A percentile compares a stretch with the other conserved stretches of the same genome.
Conservation (phyloP, 2,888 invertebrate species). For the Malacosoma neustria region DNA sequence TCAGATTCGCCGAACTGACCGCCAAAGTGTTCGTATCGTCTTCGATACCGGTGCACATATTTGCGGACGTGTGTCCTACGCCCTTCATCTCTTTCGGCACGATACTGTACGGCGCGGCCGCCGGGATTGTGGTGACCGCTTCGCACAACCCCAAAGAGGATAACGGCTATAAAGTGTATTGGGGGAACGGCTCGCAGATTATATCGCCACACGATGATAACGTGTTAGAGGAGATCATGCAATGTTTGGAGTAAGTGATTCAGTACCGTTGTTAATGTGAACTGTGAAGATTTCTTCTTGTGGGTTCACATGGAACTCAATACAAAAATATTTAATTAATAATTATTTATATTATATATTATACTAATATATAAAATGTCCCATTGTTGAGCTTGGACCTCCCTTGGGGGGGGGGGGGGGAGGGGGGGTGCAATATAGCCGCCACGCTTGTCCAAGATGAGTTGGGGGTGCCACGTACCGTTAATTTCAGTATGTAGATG, state of each 20-base stretch:
- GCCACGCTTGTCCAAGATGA: not conserved
- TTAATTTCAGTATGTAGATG: not conserved
- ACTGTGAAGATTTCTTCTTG: no score
- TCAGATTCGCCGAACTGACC: conserved; percentile 91
- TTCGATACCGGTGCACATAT: conserved; percentile 87
- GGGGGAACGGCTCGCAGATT: conserved; percentile 96
- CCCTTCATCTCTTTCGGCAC: conserved; percentile 95
- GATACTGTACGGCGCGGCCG: conserved; percentile 80
- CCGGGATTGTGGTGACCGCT: conserved; percentile 95
- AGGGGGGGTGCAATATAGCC: not conserved
- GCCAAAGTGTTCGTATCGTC: conserved; percentile 86
- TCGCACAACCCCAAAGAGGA: conserved; percentile 97
- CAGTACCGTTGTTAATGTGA: no score
- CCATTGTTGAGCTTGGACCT: not conserved
- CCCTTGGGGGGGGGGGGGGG: not conserved
- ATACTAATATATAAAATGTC: not conserved
- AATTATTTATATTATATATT: no score
- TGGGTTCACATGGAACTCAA: no score
- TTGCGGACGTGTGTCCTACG: conserved; percentile 88
- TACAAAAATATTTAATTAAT: no score
- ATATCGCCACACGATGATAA: conserved; percentile 92
- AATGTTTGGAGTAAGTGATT: conserved; percentile 80
- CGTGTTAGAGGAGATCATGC: conserved; percentile 85
- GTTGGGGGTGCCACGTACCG: not conserved
- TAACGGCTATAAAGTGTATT: conserved; percentile 98